These are phyloP conservation scores for Mastomys coucha DNA, from an alignment of 2,113 vertebrate genomes.

Conservation along the genomic window DNA sequence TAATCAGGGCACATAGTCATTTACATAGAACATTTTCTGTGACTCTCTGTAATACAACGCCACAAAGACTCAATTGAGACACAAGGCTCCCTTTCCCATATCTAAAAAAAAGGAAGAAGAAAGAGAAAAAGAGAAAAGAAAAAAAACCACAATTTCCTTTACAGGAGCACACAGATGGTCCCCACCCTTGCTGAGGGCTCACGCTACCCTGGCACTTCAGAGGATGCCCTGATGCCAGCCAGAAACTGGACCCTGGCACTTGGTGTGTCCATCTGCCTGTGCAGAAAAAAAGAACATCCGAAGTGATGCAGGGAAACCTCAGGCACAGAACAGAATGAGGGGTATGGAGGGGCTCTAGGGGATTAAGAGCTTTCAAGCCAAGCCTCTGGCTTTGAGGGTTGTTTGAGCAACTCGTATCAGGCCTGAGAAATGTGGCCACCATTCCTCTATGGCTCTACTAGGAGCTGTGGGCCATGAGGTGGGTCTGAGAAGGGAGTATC, in stretches of 20 bases:
- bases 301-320: not conserved
- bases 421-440: not conserved
- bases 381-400: not conserved
- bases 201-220: constrained; percentile 62
- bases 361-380: not conserved
- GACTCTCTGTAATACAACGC: constrained; percentile 86
- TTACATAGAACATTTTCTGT: constrained; percentile 89
- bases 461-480: not conserved
- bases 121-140: constrained; percentile 60
- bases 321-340: not conserved
- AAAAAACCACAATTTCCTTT: constrained; percentile 83
- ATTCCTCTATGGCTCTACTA: not conserved
- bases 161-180: constrained; percentile 84
- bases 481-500: not conserved
- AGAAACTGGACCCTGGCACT: not conserved
- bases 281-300: not conserved
- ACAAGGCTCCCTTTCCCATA: constrained; percentile 87
- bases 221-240: not conserved
- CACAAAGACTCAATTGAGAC: constrained; percentile 90
- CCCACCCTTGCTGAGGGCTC: constrained; percentile 76
- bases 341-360: not conserved
- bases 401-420: not conserved
- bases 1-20: constrained; percentile 88
- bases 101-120: not conserved
- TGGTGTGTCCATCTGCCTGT: not conserved